Base-by-base conservation (phyloP, 2,797 vertebrate species). In the Centroberyx gerrardi region DNA sequence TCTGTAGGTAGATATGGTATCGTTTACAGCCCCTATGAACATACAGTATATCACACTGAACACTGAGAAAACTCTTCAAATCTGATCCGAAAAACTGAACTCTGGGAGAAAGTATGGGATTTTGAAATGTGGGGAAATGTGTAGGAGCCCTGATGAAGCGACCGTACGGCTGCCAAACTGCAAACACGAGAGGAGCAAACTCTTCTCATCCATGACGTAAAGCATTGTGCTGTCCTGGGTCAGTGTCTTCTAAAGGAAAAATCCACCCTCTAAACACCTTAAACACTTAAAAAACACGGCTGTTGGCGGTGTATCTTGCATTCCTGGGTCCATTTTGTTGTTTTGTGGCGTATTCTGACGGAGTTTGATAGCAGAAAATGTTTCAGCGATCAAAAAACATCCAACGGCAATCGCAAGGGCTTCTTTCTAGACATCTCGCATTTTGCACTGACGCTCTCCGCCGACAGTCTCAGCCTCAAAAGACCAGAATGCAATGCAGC, bases 261-360 rank as follows among this genome's bases (percentile, higher is more conserved):
- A 68, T 86, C 75, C 84, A 80, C 78, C 77, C 71, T 63, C 7
- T 3, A 12, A 65, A 42, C 52, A 18, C 1, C n/a, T 58, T 28
- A 8, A 33, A 33, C 33, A 33, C 33, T 33, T 6, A 3, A 33
- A 33, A 33, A 33, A 33, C 31, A 33, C 31, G 31, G n/a, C 72
- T 54, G 58, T n/a, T 61, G 55, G 42, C 58, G 55, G 72, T 2
- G 36, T 8, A 42, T 63, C 51, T 62, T 62, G 3, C 31, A 9
- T 9, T 42, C 15, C 52, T 31, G 22, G 15, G 13, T 44, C 13
- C 12, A 8, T 13, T 44, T 44, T 13, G 3, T 3, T 44, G 42
- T 44, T 44, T 44, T 3, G 8, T 10, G 22, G 22, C 1, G 1
- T 22, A 22, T 22, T 22, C 22, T 1, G 22, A 22, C 22, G 22